Evolutionary conservation across 2,888 invertebrate species (phyloP).

Genomic region (Hypomecis punctinalis): DNA sequence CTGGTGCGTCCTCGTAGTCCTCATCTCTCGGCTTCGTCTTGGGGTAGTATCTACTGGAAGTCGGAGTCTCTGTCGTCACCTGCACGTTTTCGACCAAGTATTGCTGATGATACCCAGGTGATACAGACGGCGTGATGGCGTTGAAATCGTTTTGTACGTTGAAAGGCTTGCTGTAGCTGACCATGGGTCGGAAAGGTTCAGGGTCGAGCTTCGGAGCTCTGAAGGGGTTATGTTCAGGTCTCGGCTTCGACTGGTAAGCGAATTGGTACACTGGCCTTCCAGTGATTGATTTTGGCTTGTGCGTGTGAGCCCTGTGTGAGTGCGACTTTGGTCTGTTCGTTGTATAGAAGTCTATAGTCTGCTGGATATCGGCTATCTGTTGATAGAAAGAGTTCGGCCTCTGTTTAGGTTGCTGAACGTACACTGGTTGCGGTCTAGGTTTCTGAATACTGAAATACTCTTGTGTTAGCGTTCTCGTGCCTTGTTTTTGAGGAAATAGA

Average conservation of each 20-base stretch:
- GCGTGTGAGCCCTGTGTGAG: constrained; percentile 66
- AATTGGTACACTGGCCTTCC: constrained; percentile 89
- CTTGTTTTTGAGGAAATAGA: constrained; percentile 81
- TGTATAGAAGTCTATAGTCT: constrained; percentile 87
- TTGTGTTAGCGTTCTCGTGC: constrained; percentile 79
- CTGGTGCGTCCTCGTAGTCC: constrained; percentile 72
- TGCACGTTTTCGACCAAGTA: constrained; percentile 77
- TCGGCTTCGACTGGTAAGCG: constrained; percentile 87
- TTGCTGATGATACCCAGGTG: constrained; percentile 73
- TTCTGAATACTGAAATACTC: constrained; percentile 83
- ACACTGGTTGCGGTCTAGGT: constrained; percentile 70
- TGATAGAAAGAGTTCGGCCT: constrained; percentile 86
- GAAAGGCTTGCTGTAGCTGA: constrained; percentile 83
- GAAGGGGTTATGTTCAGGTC: constrained; percentile 77
- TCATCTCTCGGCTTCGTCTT: constrained; percentile 78
- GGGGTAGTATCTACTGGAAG: constrained; percentile 79
- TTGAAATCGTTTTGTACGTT: constrained; percentile 76
- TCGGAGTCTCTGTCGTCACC: constrained; percentile 82
- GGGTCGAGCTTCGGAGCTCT: constrained; percentile 83
- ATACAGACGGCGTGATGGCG: constrained; percentile 71
- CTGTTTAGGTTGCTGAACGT: constrained; percentile 71
- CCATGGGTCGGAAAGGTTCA: constrained; percentile 87
- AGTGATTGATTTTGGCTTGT: constrained; percentile 80
- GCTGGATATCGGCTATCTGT: constrained; percentile 87
- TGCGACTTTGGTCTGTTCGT: constrained; percentile 83